phyloP scores from a whole-genome alignment of 2,888 invertebrate genomes.

The Ligdia adustata region DNA sequence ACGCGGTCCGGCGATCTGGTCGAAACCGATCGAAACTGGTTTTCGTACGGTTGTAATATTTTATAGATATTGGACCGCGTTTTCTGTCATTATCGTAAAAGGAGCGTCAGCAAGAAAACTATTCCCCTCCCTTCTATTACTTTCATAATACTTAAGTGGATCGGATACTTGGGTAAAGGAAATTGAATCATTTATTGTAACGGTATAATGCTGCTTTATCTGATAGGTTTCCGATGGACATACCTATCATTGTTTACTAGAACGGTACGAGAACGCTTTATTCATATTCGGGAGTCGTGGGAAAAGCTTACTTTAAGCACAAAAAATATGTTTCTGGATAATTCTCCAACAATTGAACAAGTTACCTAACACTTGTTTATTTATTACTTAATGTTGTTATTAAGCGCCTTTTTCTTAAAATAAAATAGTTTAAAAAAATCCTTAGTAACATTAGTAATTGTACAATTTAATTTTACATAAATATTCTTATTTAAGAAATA shows the following conservation, averaged over 20 bases:
- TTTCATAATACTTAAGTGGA: conserved; percentile 83
- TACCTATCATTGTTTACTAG: conserved; percentile 66
- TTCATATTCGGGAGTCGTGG: conserved; percentile 21
- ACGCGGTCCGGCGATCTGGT: conserved; percentile 39
- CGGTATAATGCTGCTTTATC: conserved; percentile 75
- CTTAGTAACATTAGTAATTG: too few species aligned
- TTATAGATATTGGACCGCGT: conserved; percentile 82
- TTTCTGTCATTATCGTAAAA: conserved; percentile 82
- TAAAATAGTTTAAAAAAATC: too few species aligned
- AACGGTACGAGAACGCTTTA: conserved; percentile 52
- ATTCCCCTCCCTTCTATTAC: conserved; percentile 77
- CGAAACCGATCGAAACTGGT: conserved; percentile 35
- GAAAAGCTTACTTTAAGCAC: too few species aligned
- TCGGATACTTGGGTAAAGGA: conserved; percentile 78
- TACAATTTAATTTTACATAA: too few species aligned
- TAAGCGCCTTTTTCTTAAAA: too few species aligned
- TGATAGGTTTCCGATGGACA: conserved; percentile 74
- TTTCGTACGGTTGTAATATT: conserved; percentile 61
- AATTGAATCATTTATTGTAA: conserved; percentile 84
- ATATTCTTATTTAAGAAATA: too few species aligned
- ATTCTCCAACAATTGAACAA: too few species aligned
- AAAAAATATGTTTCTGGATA: too few species aligned
- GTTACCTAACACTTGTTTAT: too few species aligned
- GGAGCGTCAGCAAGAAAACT: conserved; percentile 83
- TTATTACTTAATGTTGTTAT: too few species aligned